phyloP scores from a whole-genome alignment of 2,888 invertebrate genomes.

The Calameuta filiformis region DNA sequence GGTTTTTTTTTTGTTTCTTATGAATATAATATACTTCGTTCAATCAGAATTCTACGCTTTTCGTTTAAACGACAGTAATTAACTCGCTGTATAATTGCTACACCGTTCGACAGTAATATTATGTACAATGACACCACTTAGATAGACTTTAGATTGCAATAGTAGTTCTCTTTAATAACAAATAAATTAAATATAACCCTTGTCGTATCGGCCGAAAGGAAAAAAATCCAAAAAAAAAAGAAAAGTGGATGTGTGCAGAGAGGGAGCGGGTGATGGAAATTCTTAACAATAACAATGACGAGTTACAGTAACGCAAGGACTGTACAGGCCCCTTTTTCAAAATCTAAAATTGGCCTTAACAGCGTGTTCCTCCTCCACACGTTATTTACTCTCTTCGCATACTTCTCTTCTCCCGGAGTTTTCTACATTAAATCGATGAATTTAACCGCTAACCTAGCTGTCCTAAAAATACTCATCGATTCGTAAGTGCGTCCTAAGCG shows the following conservation, averaged over 20 bases:
- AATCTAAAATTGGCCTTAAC: constrained; percentile 47
- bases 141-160: constrained; percentile 50
- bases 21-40: no score
- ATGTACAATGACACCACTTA: constrained; percentile 62
- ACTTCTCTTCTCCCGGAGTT: no score
- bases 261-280: constrained; percentile 8
- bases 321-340: constrained; percentile 45
- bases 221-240: no score
- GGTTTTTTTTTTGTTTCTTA: constrained; percentile 11
- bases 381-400: no score
- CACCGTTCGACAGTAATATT: constrained; percentile 50
- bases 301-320: constrained; percentile 43
- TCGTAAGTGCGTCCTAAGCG: no score
- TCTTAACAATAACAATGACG: constrained; percentile 37
- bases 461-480: constrained; percentile 25
- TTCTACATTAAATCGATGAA: constrained; percentile 42
- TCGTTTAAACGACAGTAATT: constrained; percentile 46
- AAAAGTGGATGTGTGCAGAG: no score
- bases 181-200: constrained; percentile 61
- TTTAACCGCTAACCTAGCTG: constrained; percentile 43
- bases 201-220: constrained; percentile 36
- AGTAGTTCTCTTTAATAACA: constrained; percentile 40
- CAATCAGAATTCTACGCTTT: constrained; percentile 20
- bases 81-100: constrained; percentile 44
- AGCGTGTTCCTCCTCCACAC: no score